Evolutionary conservation across 2,113 vertebrate genomes (phyloP).

Genomic region (Alethe castanea): DNA sequence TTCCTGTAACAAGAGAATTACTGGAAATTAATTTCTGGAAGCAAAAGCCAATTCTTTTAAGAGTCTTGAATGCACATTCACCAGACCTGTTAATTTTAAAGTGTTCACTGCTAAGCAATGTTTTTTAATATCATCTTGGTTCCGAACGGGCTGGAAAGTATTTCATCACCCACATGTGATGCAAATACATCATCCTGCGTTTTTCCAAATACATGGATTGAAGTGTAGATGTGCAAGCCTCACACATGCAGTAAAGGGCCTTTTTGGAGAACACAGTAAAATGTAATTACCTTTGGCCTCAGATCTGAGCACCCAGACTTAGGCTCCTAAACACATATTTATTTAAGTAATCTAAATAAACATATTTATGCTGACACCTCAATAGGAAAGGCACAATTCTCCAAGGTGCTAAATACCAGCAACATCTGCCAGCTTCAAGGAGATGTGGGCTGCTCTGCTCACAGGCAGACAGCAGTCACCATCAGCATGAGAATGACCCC

Average conservation of each 20-base stretch:
- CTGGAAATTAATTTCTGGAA: constrained; percentile 5
- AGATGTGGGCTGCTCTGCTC: neutral
- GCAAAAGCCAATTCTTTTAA: neutral
- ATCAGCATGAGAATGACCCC: neutral
- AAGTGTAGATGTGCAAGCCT: constrained; percentile 44
- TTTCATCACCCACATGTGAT: constrained; percentile 61
- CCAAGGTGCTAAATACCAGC: constrained; percentile 8
- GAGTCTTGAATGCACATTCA: neutral
- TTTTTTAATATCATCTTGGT: constrained; percentile 60
- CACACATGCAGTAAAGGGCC: constrained; percentile 21
- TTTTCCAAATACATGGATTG: constrained; percentile 42
- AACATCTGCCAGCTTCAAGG: neutral
- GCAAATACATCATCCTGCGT: constrained; percentile 49
- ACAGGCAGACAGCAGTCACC: neutral
- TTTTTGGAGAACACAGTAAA: constrained; percentile 47
- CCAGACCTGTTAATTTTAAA: constrained; percentile 28
- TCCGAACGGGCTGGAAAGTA: constrained; percentile 56
- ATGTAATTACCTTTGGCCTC: constrained; percentile 53
- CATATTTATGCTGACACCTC: constrained; percentile 56
- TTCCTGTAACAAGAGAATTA: neutral
- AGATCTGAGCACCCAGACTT: constrained; percentile 39
- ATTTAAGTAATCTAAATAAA: constrained; percentile 66
- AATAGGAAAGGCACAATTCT: constrained; percentile 37
- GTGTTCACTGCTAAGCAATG: constrained; percentile 14
- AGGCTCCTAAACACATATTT: constrained; percentile 59